These are phyloP conservation scores for Adela reaumurella DNA, from an alignment of 2,888 invertebrate species.

Conservation along the genomic window DNA sequence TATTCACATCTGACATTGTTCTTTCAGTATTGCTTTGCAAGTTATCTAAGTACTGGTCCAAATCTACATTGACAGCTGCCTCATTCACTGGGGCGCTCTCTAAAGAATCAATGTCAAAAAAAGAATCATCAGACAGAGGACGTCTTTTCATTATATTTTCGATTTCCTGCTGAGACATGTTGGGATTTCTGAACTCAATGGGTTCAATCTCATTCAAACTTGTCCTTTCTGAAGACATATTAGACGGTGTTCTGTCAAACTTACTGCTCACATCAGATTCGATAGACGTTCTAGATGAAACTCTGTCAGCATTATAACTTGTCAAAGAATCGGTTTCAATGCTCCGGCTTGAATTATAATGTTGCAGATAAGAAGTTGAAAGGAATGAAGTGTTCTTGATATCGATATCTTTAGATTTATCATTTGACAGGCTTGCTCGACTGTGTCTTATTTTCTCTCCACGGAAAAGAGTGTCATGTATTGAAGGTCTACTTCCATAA, in stretches of 20 bases:
- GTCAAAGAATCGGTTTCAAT: conserved; percentile 41
- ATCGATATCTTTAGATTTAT: conserved; percentile 23
- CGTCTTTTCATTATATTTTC: conserved; percentile 65
- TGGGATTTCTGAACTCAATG: conserved; percentile 51
- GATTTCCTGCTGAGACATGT: conserved; percentile 39
- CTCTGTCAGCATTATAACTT: conserved; percentile 45
- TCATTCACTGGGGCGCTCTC: conserved; percentile 51
- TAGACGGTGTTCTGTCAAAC: conserved; percentile 41
- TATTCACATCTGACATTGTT: not conserved
- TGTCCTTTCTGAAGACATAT: conserved; percentile 37
- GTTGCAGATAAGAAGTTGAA: conserved; percentile 30
- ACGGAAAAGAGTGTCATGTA: conserved; percentile 48
- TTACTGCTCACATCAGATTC: conserved; percentile 50
- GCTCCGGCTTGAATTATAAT: conserved; percentile 31
- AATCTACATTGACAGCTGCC: conserved; percentile 52
- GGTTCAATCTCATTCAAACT: conserved; percentile 42
- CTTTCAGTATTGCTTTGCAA: conserved; percentile 29
- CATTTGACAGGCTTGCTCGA: conserved; percentile 39
- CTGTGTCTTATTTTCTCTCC: conserved; percentile 48
- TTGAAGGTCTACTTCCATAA: conserved; percentile 47
- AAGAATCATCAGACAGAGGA: conserved; percentile 72
- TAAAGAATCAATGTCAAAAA: conserved; percentile 63
- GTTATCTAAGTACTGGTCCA: conserved; percentile 66
- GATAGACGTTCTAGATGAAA: conserved; percentile 41
- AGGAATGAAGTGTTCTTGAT: not conserved